Percentiles rank a stretch among this genome's conserved stretches.
Evolutionary conservation across 2,797 vertebrate genomes (phyloP).

Genomic region (Acestrorhynchus altus): DNA sequence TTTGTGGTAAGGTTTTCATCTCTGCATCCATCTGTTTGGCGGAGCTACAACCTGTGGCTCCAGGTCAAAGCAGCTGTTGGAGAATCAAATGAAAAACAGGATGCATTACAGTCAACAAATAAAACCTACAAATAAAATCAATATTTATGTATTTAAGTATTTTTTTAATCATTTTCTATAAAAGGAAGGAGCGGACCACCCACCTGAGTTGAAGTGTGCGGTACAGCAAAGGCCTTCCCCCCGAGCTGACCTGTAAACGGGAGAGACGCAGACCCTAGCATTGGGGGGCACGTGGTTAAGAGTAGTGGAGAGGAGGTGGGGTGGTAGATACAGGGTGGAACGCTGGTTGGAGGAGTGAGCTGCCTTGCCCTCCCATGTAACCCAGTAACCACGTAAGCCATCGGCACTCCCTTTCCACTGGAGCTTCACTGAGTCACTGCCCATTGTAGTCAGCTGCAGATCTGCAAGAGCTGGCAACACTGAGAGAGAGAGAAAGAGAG

Average conservation of each 20-base stretch:
- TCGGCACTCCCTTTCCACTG: constrained; percentile 73
- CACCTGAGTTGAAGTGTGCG: constrained; percentile 74
- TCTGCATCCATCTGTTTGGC: constrained; percentile 40
- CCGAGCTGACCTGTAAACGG: constrained; percentile 75
- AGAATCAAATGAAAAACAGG: constrained; percentile 25
- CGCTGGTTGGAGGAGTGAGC: constrained; percentile 51
- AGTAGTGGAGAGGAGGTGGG: constrained; percentile 74
- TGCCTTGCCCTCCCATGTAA: constrained; percentile 76
- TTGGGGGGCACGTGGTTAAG: constrained; percentile 74
- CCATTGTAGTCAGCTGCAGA: constrained; percentile 78
- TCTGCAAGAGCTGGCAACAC: constrained; percentile 77
- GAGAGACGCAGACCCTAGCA: constrained; percentile 81
- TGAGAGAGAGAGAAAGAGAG: constrained; percentile 59
- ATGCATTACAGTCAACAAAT: background rate
- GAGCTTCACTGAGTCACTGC: constrained; percentile 77
- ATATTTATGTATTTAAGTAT: too few species aligned
- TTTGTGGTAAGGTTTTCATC: constrained; percentile 71
- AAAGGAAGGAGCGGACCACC: constrained; percentile 26
- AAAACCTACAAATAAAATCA: background rate
- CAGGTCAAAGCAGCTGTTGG: constrained; percentile 68
- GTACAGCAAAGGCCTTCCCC: constrained; percentile 83
- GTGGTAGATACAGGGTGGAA: constrained; percentile 75
- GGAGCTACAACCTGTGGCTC: constrained; percentile 68
- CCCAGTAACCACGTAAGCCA: constrained; percentile 80
- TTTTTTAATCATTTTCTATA: too few species aligned